Evolutionary conservation across 2,113 vertebrate species (phyloP).

Genomic region (Mesoclemmys tuberculata): DNA sequence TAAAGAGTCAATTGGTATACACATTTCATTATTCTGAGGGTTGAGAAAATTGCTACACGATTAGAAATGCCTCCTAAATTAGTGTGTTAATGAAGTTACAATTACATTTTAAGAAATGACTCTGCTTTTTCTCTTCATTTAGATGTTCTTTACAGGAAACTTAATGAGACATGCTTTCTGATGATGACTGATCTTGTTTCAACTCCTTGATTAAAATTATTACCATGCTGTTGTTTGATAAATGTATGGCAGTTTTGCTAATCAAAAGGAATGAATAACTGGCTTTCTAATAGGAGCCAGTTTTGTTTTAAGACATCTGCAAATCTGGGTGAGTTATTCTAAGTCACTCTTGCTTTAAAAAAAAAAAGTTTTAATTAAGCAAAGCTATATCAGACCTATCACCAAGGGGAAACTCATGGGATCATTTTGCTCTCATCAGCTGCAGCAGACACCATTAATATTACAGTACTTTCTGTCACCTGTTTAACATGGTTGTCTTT

Average conservation of each 20-base stretch:
- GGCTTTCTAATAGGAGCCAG: constrained; percentile 49
- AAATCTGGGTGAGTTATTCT: constrained; percentile 29
- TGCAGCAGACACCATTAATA: constrained; percentile 23
- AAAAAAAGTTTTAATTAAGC: constrained; percentile 4
- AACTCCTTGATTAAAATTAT: constrained; percentile 38
- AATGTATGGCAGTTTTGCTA: constrained; percentile 19
- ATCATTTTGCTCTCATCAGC: constrained; percentile 15
- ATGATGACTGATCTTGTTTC: constrained; percentile 5
- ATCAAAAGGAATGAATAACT: constrained; percentile 29
- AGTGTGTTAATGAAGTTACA: neutral
- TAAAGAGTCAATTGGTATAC: neutral
- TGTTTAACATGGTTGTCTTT: constrained; percentile 51
- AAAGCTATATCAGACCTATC: neutral
- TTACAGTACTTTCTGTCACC: constrained; percentile 35
- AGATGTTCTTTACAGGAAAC: constrained; percentile 38
- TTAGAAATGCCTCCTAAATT: constrained; percentile 15
- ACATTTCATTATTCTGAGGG: neutral
- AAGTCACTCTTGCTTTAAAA: constrained; percentile 25
- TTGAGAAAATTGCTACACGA: neutral
- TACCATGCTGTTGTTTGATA: constrained; percentile 18
- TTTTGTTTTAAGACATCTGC: constrained; percentile 53
- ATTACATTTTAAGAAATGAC: neutral
- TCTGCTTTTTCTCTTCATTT: constrained; percentile 17
- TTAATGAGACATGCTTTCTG: neutral
- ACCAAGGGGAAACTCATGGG: neutral